Conservation (phyloP, 1,140 invertebrate species). For the Tetramorium parvispinum region DNA sequence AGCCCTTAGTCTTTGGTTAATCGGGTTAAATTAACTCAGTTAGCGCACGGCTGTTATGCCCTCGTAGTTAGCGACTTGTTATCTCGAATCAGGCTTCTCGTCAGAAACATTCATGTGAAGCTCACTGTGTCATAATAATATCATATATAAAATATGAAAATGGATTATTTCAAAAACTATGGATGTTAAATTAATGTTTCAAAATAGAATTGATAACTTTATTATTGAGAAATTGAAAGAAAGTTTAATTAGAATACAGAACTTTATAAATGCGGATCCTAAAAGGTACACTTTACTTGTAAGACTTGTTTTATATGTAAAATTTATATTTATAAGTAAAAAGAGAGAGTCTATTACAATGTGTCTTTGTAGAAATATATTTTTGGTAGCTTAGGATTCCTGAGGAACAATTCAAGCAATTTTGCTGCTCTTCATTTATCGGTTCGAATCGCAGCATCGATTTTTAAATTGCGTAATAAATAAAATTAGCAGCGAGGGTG, state of each 20-base stretch:
- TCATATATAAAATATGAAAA: neutral
- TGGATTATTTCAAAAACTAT: neutral
- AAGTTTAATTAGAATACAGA: neutral
- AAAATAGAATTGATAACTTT: neutral
- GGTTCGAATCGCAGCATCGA: constrained; percentile 79
- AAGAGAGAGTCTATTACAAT: neutral
- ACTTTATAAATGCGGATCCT: neutral
- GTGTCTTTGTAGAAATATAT: constrained; percentile 14
- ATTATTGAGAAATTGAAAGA: neutral
- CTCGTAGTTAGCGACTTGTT: constrained; percentile 78
- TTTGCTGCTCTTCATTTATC: constrained; percentile 68
- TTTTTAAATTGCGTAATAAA: constrained; percentile 85
- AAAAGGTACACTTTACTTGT: neutral
- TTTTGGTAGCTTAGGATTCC: neutral
- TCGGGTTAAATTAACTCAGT: constrained; percentile 82
- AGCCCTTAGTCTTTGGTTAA: constrained; percentile 81
- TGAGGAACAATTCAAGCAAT: neutral
- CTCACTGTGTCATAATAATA: neutral
- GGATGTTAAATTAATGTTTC: neutral
- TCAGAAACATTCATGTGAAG: constrained; percentile 37
- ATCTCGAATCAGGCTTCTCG: constrained; percentile 64
- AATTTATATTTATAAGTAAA: neutral
- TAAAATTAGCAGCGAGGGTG: constrained; percentile 83
- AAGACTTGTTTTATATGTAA: neutral
- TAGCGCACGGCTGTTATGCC: constrained; percentile 74